Evolutionary conservation across 2,888 invertebrate genomes (phyloP), one percentile per base, ranked within the genome.

Genomic region (Eutolmus rufibarbis): DNA sequence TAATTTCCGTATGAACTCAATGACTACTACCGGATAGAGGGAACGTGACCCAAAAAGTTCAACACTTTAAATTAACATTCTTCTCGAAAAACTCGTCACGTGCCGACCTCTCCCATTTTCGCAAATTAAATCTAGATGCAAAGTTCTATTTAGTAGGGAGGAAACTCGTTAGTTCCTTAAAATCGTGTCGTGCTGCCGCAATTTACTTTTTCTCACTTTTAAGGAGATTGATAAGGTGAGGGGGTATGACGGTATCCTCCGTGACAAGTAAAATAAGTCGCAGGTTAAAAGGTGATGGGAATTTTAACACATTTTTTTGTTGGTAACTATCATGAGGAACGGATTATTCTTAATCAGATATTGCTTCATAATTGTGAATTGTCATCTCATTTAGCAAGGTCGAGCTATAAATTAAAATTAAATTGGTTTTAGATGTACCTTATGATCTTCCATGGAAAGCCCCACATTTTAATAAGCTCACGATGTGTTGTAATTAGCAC

Each of bases 131-230:
- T 66, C 66, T 46, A 37, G 12, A 8, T 7, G 78, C 37, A 19
- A 19, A 74, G 31, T 14, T n/a, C 43, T 78, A n/a, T n/a, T n/a
- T n/a, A 19, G 43, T n/a, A 78, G 43, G 76, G 40, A 78, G 3
- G 78, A 9, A 78, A 78, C 78, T 78, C 40, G 23, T 78, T 78
- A 78, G 23, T 78, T 78, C 43, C 43, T 78, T 79, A 23, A 79
- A 40, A 79, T 78, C 79, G 28, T 51, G 51, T 66, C 66, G 28
- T 66, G 23, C 40, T 31, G 40, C 14, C 43, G 16, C 51, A 76
- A 76, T 14, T 76, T 76, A 34, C 4, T 76, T 76, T 66, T 66
- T 66, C 12, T 12, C 12, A 66, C 66, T 66, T 40, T 66, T 66
- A 66, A 66, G 8, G 19, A 66, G 12, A n/a, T 66, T 56, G 19